Conservation (phyloP, 2,113 vertebrate genomes). For the Melanerpes aurifrons region DNA sequence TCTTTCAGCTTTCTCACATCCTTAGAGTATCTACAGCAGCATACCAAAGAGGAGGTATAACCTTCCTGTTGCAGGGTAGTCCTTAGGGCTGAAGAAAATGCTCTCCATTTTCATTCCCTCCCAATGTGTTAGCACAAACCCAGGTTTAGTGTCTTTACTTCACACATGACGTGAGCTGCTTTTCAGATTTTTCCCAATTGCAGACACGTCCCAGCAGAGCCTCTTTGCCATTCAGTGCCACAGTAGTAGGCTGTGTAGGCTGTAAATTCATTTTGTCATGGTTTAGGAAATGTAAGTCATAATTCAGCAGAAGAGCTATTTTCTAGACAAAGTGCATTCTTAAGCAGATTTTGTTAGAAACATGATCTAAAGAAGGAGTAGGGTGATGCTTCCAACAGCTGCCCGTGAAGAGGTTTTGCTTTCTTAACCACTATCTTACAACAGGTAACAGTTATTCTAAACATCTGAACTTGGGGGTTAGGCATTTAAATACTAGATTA, state of each 20-base stretch:
- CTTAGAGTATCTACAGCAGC: not conserved
- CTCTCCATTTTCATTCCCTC: not conserved
- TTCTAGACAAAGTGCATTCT: not conserved
- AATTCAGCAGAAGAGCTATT: not conserved
- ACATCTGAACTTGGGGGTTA: not conserved
- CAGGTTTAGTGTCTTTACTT: not conserved
- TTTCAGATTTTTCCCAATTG: not conserved
- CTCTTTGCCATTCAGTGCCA: not conserved
- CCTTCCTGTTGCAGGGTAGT: not conserved
- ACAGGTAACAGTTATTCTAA: not conserved
- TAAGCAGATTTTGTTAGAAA: conserved; percentile 29
- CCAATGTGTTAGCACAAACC: not conserved
- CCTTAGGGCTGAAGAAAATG: not conserved
- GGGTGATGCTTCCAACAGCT: not conserved
- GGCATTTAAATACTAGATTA: not conserved
- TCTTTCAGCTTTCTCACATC: not conserved
- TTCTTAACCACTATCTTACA: not conserved
- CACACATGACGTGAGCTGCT: not conserved
- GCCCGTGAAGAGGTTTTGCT: not conserved
- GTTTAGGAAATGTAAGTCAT: not conserved
- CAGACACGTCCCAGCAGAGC: not conserved
- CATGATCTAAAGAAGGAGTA: not conserved
- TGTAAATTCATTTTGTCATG: conserved; percentile 42
- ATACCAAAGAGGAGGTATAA: not conserved
- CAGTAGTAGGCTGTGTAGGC: not conserved